Evolutionary conservation across 2,113 vertebrate species (phyloP), one percentile per base, ranked within the genome.

Genomic region (Cynopterus brachyotis): DNA sequence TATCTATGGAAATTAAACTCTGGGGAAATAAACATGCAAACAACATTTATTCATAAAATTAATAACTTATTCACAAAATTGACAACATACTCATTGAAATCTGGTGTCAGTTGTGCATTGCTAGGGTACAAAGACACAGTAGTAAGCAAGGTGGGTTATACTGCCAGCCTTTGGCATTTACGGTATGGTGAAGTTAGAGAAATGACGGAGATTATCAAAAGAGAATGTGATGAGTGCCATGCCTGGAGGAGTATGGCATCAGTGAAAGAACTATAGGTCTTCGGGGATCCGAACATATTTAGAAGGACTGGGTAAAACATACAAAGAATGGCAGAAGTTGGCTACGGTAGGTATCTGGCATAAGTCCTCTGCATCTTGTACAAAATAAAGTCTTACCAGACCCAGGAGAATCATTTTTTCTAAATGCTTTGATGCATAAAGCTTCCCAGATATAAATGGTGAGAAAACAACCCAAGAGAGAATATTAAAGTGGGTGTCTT

Each of bases 211-310:
- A 24, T 55, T 40, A 57, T 9, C 42, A 22, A 9, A 57, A 50
- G 0, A 9, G 37, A 84, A 24, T 28, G 3, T 20, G 13, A 8
- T 42, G 24, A 40, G 4, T 37, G 0, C 0, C 5, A 5, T 80
- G 30, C 55, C 3, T 17, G 3, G 6, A 20, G 4, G 15, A 19
- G 9, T 24, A 16, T 0, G 5, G 6, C 4, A 9, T 64, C 35
- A 16, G 7, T 19, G 15, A 69, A 60, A 47, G 9, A 1, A n/a
- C 8, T 0, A 1, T 9, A 7, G 17, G 19, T 8, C 1, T 47
- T 11, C n/a, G 17, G 4, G 7, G 1, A 35, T 32, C 3, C 10
- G 50, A 62, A 2, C 0, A 24, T 19, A 9, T 5, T 40, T 30
- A 55, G 15, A 5, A 83, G 5, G 13, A 45, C 13, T 26, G 0